Evolutionary conservation across 1,140 invertebrate genomes (phyloP), one percentile per base, ranked within the genome.

Genomic region (Temnothorax nylanderi): DNA sequence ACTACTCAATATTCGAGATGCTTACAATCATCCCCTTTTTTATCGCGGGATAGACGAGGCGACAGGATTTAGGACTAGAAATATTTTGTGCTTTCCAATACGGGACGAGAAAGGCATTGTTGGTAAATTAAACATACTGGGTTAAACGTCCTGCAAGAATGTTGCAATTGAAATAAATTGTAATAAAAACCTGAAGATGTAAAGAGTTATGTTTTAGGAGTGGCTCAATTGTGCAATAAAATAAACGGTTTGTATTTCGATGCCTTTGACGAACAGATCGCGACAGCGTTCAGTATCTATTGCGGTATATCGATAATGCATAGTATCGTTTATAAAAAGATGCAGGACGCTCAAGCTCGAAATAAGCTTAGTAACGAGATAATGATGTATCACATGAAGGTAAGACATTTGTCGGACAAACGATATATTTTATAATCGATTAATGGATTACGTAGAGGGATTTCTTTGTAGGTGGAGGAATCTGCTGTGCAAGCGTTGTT

Each of bases 181-280:
- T 51, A 75, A 54, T 21, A 54, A 67, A 41, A 10, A 13, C 21
- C 4, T 21, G 13, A 21, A 60, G 18, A 44, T 13, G 26, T 49
- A 62, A 21, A 56, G 37, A 6, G 3, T 44, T 54, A 32, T 58
- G 47, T 97, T 76, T 96, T 97, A 81, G 98, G 98, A n/a, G 98
- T 98, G n/a, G 98, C 97, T 34, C 97, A 98, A 94, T 93, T 99
- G 47, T 98, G 98, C 92, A 98, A 99, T 94, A 98, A 98, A 94
- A 95, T 96, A n/a, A 95, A 95, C 58, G 97, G 97, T 8, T 95
- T 96, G 4, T 96, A 97, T 93, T 99, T 98, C 93, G 97, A 98
- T 72, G 95, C 96, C 2, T 97, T 97, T 95, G 98, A 99, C 92
- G 98, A 98, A 94, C 97, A 98, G 94, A 96, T 98, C 89, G 98